phyloP scores from a whole-genome alignment of 2,797 vertebrate genomes.

The Acipenser transmontanus region DNA sequence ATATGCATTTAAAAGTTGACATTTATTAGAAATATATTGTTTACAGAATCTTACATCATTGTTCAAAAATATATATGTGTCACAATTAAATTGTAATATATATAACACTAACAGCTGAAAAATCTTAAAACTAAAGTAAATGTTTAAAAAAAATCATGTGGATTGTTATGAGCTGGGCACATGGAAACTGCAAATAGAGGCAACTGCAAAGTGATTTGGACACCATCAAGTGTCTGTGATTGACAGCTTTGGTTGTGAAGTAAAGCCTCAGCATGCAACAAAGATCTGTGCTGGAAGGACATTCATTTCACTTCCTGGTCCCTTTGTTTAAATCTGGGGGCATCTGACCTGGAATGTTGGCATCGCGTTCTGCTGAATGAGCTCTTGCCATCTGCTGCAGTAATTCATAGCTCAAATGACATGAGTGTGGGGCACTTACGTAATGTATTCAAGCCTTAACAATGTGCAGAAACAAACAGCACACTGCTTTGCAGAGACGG shows the following conservation, averaged over 20 bases:
- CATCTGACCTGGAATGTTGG: constrained; percentile 53
- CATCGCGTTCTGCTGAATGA: constrained; percentile 39
- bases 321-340: constrained; percentile 51
- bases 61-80: too few species aligned
- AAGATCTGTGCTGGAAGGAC: constrained; percentile 33
- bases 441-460: constrained; percentile 37
- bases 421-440: constrained; percentile 51
- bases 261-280: constrained; percentile 44
- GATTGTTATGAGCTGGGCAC: too few species aligned
- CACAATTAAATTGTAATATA: too few species aligned
- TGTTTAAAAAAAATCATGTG: too few species aligned
- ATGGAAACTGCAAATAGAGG: not conserved
- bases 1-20: too few species aligned
- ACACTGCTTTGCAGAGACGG: constrained; percentile 38
- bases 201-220: constrained; percentile 34
- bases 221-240: constrained; percentile 44
- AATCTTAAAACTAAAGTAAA: too few species aligned
- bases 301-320: constrained; percentile 63
- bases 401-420: constrained; percentile 65
- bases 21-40: too few species aligned
- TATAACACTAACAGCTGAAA: too few species aligned
- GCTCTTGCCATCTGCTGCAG: constrained; percentile 60
- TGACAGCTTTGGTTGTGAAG: constrained; percentile 59
- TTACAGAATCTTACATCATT: too few species aligned
- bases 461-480: constrained; percentile 50